Percentiles rank a stretch among this genome's conserved stretches.
phyloP scores from a whole-genome alignment of 2,113 vertebrate species.

The Hippocampus guttulatus region DNA sequence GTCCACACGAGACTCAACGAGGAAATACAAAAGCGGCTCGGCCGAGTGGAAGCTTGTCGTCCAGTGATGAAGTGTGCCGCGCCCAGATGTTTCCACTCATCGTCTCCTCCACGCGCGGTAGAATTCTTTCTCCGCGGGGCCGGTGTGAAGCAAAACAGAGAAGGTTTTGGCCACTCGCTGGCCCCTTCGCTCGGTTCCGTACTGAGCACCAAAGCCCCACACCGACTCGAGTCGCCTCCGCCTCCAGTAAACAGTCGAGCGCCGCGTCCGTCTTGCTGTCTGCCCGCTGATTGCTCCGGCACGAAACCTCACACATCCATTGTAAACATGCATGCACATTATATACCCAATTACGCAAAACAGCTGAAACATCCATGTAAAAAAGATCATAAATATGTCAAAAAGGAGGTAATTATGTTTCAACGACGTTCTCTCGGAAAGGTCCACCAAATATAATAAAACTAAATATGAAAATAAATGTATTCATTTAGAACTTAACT shows the following conservation, averaged over 20 bases:
- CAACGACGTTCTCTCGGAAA: background rate
- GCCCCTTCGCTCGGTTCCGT: background rate
- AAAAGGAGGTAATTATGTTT: background rate
- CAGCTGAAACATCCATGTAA: background rate
- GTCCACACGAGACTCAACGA: conserved; percentile 65
- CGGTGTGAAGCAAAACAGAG: background rate
- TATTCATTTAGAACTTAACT: background rate
- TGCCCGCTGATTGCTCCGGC: background rate
- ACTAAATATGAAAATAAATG: background rate
- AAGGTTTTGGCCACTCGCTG: background rate
- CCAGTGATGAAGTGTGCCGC: conserved; percentile 39
- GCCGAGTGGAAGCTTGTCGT: conserved; percentile 36
- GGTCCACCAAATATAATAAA: background rate
- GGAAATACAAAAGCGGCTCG: conserved; percentile 69
- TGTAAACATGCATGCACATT: background rate
- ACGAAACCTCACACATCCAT: background rate
- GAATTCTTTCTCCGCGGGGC: background rate
- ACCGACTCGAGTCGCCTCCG: background rate
- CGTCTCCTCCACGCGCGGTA: conserved; percentile 17
- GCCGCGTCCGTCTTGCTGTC: background rate
- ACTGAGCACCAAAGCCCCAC: background rate
- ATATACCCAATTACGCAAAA: background rate
- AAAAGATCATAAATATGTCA: background rate
- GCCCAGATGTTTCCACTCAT: conserved; percentile 57
- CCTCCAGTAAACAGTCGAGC: background rate